Evolutionary conservation across 2,888 invertebrate species (phyloP), one percentile per base, ranked within the genome.

Genomic region (Exephanes ischioxanthus): DNA sequence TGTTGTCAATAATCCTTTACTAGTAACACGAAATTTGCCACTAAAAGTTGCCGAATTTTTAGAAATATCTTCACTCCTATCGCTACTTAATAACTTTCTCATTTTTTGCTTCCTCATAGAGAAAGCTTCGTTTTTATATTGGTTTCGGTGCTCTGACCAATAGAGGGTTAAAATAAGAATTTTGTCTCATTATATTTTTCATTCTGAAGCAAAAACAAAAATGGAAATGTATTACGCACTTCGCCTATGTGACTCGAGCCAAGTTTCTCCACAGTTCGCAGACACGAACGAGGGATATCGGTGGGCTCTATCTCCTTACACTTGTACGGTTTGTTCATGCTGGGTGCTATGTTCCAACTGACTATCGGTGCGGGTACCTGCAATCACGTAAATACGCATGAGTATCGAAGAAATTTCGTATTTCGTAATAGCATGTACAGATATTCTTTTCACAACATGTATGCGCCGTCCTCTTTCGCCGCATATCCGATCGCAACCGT

Each of bases 341-440:
- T 95, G 26, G 96, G 96, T 16, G 95, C 95, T 70, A 96, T 95
- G 92, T 96, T 96, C 96, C 96, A 96, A 88, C 94, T 94, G 81
- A 95, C 95, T 80, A 95, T 94, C 48, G 96, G 96, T 76, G 95
- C 95, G 78, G 95, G 95, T 90, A 95, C 94, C 95, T 95, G 93
- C 63, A 93, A 93, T 87, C 87, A 48, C 37, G 61, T 19, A 79
- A 63, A 71, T 68, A 76, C 33, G 66, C 68, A 58, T 66, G 16
- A 63, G 41, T 14, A 4, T 37, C 58, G 19, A 51, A 48, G 53
- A 70, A 55, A 72, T 71, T 53, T 33, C 53, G 26, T 33, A 30
- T 71, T 33, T 71, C 37, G 71, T 53, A 71, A 71, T 71, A 66
- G 0, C n/a, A 19, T 16, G 66, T n/a, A 37, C 16, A 22, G 26